Evolutionary conservation across 2,888 invertebrate genomes (phyloP).

Genomic region (Pseudococcus jackbeardsleyi): DNA sequence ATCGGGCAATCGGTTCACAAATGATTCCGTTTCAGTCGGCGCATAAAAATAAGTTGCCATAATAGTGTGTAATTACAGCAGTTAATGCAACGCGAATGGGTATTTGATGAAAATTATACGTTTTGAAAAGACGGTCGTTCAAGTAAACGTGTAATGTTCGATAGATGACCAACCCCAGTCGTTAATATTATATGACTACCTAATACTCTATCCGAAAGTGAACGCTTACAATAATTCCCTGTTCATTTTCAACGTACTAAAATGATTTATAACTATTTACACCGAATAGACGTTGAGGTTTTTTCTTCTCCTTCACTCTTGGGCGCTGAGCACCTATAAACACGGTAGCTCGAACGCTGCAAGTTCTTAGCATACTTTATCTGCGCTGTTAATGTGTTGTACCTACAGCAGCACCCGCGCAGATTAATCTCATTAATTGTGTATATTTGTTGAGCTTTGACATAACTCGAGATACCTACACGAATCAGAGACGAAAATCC

Average conservation of each 20-base stretch:
- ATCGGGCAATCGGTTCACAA: not conserved
- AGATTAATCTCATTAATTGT: conserved; percentile 4
- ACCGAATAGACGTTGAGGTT: conserved; percentile 32
- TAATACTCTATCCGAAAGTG: conserved; percentile 60
- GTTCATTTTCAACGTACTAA: conserved; percentile 52
- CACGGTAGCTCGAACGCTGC: not conserved
- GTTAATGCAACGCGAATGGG: conserved; percentile 57
- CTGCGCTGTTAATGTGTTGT: not conserved
- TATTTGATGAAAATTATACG: conserved; percentile 65
- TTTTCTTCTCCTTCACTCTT: not conserved
- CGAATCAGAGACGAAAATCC: not conserved
- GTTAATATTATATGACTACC: conserved; percentile 64
- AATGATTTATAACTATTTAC: conserved; percentile 62
- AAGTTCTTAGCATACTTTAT: not conserved
- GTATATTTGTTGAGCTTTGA: not conserved
- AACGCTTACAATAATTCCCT: conserved; percentile 64
- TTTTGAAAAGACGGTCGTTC: conserved; percentile 61
- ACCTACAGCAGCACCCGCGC: not conserved
- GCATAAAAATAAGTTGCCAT: conserved; percentile 37
- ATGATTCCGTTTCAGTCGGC: conserved; percentile 29
- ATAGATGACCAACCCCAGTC: conserved; percentile 64
- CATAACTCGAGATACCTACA: not conserved
- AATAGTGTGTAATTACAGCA: conserved; percentile 61
- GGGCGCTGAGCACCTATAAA: not conserved
- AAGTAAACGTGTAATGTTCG: conserved; percentile 62